phyloP scores from a whole-genome alignment of 2,113 vertebrate genomes.

The Psittacara wagleri region DNA sequence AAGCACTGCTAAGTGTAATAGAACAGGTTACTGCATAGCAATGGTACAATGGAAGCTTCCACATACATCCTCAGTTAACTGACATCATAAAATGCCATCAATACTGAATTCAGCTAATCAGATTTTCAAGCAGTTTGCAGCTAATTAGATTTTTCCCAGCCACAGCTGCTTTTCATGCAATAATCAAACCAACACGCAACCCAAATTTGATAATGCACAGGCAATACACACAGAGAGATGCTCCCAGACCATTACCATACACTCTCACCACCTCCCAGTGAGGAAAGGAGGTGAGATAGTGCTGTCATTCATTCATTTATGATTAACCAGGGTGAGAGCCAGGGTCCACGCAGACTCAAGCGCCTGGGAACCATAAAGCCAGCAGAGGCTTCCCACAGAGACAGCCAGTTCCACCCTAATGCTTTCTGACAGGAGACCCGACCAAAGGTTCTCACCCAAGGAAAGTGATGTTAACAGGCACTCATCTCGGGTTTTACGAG shows the following conservation, averaged over 20 bases:
- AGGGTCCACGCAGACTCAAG: neutral
- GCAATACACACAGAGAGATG: neutral
- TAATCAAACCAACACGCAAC: neutral
- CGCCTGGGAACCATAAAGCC: neutral
- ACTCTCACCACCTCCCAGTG: neutral
- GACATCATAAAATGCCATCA: neutral
- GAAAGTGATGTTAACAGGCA: neutral
- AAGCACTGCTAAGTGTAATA: neutral
- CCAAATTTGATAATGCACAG: neutral
- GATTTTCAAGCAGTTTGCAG: neutral
- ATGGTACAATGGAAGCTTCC: neutral
- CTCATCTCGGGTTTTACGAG: accelerated
- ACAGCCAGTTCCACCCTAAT: neutral
- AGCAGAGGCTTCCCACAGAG: neutral
- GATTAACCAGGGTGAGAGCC: neutral
- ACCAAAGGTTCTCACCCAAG: neutral
- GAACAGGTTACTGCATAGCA: neutral
- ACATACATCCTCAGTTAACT: neutral
- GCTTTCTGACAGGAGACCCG: neutral
- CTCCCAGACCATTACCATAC: neutral
- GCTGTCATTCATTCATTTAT: neutral
- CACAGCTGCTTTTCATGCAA: neutral
- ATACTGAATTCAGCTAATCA: neutral
- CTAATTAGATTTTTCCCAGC: neutral
- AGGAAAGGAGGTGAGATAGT: neutral